A percentile compares a stretch with the other conserved stretches of the same genome.
Evolutionary conservation across 2,797 vertebrate genomes (phyloP).

Genomic region (Falco novaeseelandiae): DNA sequence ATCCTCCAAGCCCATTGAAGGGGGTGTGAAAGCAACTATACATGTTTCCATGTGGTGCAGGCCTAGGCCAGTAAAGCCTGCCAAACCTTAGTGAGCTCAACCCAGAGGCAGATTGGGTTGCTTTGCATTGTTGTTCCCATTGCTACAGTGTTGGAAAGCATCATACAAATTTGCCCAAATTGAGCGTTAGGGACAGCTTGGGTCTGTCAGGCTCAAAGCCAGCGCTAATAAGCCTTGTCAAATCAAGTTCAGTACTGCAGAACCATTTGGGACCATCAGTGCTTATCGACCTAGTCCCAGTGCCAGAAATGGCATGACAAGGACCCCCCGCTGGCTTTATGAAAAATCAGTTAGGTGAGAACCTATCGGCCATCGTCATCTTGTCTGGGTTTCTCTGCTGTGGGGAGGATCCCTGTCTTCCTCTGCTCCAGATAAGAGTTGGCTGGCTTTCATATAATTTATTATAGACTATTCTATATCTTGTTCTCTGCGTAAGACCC

Average conservation of each 20-base stretch:
- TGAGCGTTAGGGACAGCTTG: neutral
- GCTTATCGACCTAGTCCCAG: neutral
- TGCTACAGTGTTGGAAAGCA: neutral
- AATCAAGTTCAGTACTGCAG: neutral
- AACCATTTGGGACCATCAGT: neutral
- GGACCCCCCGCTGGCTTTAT: neutral
- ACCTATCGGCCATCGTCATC: neutral
- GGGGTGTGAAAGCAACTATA: neutral
- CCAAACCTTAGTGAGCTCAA: neutral
- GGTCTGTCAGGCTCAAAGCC: constrained; percentile 29
- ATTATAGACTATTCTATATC: neutral
- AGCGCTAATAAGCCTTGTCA: constrained; percentile 27
- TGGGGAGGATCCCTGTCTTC: neutral
- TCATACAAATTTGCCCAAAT: neutral
- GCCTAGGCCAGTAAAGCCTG: neutral
- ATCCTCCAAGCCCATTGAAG: neutral
- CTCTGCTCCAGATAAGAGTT: neutral
- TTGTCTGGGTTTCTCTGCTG: neutral
- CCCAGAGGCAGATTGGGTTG: neutral
- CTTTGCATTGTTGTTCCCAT: neutral
- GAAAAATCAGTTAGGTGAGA: constrained; percentile 25
- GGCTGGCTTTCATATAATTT: neutral
- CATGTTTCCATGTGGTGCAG: neutral
- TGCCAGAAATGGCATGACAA: neutral
- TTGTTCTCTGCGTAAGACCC: neutral